Percentiles rank a stretch among this genome's conserved stretches.
Conservation (phyloP, 2,797 vertebrate species). For the Coilia nasus region DNA sequence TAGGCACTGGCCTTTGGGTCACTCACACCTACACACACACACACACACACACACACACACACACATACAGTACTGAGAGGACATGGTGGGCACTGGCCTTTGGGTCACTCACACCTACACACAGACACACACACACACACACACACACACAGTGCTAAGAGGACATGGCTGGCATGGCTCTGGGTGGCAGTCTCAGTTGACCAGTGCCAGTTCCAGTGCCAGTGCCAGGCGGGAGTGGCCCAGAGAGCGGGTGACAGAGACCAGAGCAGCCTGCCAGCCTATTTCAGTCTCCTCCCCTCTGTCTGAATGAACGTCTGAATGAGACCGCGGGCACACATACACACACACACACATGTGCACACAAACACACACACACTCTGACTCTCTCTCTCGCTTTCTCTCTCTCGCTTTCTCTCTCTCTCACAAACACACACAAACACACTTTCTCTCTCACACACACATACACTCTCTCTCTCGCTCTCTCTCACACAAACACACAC, state of each 20-base stretch:
- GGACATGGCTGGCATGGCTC: background rate
- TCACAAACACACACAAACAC: too few relatives aligned
- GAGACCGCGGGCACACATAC: background rate
- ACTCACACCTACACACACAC: too few relatives aligned
- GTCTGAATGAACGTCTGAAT: slow-evolving; percentile 25
- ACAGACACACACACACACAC: background rate
- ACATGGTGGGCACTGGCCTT: background rate
- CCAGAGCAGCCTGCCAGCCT: slow-evolving; percentile 20
- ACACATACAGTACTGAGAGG: too few relatives aligned
- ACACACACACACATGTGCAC: background rate
- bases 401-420: background rate
- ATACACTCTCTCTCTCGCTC: too few relatives aligned
- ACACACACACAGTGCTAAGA: background rate
- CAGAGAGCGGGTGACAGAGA: slow-evolving; percentile 29
- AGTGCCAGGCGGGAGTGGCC: slow-evolving; percentile 18
- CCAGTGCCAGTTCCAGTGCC: background rate
- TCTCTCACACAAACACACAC: background rate
- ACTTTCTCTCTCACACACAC: background rate
- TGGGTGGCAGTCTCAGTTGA: background rate
- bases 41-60: too few relatives aligned
- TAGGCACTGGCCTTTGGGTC: too few relatives aligned
- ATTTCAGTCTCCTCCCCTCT: slow-evolving; percentile 30
- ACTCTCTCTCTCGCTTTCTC: background rate
- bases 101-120: background rate
- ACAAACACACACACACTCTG: background rate